Conservation (phyloP, 1,140 invertebrate species). For the Macrocentrus cingulum region DNA sequence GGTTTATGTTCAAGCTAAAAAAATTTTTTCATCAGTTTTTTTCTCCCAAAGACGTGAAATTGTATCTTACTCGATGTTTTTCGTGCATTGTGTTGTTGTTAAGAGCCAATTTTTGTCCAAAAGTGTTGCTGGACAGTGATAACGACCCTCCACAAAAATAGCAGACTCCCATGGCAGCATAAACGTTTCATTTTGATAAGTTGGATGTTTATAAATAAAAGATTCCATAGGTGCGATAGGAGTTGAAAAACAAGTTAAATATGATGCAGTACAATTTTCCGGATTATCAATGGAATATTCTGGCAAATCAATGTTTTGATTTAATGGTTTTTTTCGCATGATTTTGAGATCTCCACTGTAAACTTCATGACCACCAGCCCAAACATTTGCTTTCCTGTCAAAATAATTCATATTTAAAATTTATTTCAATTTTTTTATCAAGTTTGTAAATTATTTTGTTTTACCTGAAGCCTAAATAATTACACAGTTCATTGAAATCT, state of each 20-base stretch:
- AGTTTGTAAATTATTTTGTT: conserved; percentile 4
- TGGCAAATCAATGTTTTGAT: no score
- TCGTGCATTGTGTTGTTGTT: conserved; percentile 61
- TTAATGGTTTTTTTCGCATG: no score
- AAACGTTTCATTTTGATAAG: conserved; percentile 39
- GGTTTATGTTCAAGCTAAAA: conserved; percentile 62
- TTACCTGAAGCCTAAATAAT: conserved; percentile 66
- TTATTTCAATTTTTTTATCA: no score
- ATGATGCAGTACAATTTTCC: background rate
- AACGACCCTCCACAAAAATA: conserved; percentile 67
- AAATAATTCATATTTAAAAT: no score
- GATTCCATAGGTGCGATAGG: conserved; percentile 32
- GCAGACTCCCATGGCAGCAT: conserved; percentile 71
- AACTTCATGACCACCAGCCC: no score
- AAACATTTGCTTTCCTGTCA: no score
- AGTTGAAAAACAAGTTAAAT: conserved; percentile 39
- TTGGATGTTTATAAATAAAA: conserved; percentile 27
- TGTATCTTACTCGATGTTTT: conserved; percentile 58
- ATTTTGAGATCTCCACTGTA: no score
- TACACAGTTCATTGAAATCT: conserved; percentile 54
- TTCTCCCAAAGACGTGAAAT: background rate
- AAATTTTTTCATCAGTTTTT: background rate
- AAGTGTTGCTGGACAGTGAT: conserved; percentile 67
- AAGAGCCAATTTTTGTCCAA: conserved; percentile 68
- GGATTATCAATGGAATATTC: no score